Conservation (phyloP, 2,113 vertebrate genomes). For the Bothrops jararaca region DNA sequence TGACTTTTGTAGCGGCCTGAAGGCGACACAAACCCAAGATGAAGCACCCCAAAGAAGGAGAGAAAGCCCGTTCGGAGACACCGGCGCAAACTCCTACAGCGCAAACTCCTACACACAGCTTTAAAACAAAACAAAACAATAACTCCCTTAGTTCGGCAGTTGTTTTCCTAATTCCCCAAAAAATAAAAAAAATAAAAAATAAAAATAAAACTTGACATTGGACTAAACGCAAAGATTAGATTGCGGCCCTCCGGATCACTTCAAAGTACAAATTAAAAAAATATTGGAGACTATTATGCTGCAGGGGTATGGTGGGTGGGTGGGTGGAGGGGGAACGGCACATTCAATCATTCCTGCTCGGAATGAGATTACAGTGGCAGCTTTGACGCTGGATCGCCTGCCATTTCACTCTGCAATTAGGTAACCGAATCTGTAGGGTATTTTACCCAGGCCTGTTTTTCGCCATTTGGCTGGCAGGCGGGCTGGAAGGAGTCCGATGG, state of each 20-base stretch:
- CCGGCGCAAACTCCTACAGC: neutral
- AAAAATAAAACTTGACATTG: slow-evolving; percentile 45
- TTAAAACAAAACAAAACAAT: neutral
- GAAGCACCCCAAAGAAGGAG: neutral
- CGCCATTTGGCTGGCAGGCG: slow-evolving; percentile 63
- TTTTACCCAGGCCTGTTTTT: slow-evolving; percentile 65
- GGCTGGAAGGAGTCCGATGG: slow-evolving; percentile 69
- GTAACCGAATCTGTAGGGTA: slow-evolving; percentile 71
- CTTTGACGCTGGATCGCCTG: slow-evolving; percentile 73
- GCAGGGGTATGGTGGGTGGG: slow-evolving; percentile 65
- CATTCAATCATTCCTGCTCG: slow-evolving; percentile 65
- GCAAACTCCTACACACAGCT: neutral
- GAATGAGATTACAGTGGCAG: slow-evolving; percentile 69
- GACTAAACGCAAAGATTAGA: slow-evolving; percentile 62
- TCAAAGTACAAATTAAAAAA: slow-evolving; percentile 72
- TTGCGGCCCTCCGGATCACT: slow-evolving; percentile 61
- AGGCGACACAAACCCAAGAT: neutral
- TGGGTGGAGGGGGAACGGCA: slow-evolving; percentile 62
- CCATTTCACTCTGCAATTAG: slow-evolving; percentile 67
- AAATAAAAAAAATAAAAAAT: slow-evolving; percentile 15
- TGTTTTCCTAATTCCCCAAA: slow-evolving; percentile 40
- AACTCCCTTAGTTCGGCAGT: slow-evolving; percentile 45
- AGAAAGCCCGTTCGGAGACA: neutral
- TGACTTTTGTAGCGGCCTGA: neutral
- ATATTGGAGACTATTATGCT: slow-evolving; percentile 63